Conservation (phyloP, 2,113 vertebrate genomes). For the Oenanthe melanoleuca region DNA sequence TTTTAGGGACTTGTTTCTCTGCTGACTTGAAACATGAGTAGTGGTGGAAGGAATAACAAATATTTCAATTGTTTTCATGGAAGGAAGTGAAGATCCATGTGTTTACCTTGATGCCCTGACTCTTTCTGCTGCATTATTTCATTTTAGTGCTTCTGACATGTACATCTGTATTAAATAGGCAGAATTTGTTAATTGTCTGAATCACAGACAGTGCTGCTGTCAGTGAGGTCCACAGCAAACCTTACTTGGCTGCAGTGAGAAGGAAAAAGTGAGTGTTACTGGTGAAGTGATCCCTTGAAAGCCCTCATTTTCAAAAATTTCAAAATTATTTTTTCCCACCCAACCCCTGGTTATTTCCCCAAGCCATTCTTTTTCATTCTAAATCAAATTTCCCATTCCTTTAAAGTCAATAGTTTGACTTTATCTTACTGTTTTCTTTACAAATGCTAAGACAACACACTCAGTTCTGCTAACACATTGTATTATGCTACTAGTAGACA, state of each 20-base stretch:
- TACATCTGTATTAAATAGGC: rapidly evolving
- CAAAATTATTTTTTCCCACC: not conserved
- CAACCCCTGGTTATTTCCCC: not conserved
- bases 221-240: not conserved
- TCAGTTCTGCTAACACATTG: constrained; percentile 73
- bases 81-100: not conserved
- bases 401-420: constrained; percentile 17
- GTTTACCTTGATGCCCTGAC: not conserved
- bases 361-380: constrained; percentile 25
- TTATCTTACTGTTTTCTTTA: constrained; percentile 32
- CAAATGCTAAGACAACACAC: constrained; percentile 72
- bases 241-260: not conserved
- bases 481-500: constrained; percentile 72
- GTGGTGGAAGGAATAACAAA: rapidly evolving
- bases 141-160: not conserved
- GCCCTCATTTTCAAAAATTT: not conserved
- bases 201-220: not conserved
- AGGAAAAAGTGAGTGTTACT: not conserved
- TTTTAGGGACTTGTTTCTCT: not conserved
- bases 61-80: not conserved
- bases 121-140: not conserved
- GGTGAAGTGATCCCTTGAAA: not conserved
- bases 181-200: not conserved
- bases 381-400: not conserved
- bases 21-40: rapidly evolving